Base-by-base conservation (phyloP, 2,113 vertebrate species). In the Anarrhichthys ocellatus region DNA sequence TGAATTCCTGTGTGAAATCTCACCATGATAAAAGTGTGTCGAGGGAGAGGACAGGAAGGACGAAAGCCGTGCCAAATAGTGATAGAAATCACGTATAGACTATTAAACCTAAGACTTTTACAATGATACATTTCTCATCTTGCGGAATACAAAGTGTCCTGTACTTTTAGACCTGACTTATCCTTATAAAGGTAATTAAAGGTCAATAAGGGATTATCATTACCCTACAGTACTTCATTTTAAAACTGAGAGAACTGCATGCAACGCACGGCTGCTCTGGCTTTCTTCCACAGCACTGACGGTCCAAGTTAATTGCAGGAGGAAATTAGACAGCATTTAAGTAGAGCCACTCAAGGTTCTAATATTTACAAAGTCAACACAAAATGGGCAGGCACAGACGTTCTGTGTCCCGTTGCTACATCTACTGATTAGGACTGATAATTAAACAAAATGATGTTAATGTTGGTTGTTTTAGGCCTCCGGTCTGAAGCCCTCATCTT, bases 331-430 rank as follows among this genome's bases (percentile, higher is more conserved):
- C 42, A 10, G 62, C 74, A 27, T 68, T 89, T 88, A 89, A 91
- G 70, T 56, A 62, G 46, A 79, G 79, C 32, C 84, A 83, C 84
- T 91, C 83, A 76, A 63, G 64, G 66, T 62, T 88, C 61, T 81
- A 73, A 80, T 87, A 81, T 87, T 85, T 89, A 86, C 82, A 89
- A 79, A 79, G 85, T 87, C 84, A 87, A 88, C 81, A 85, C 73
- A 76, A 65, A 86, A 66, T 29, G 29, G 50, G n/a, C 50, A 48
- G 7, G 59, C 42, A 74, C 63, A 86, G 66, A 73, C 50, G 64
- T n/a, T 63, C 71, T 63, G 65, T 83, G 73, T 83, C 17, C 83
- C 79, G 80, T 65, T 73, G 68, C 54, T 73, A 56, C 61, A 44
- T 73, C 22, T 34, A 42, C 81, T 66, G 75, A 90, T 90, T 81